A percentile compares a stretch with the other conserved stretches of the same genome.
Evolutionary conservation across 2,797 vertebrate species (phyloP).

Genomic region (Lacerta bilineata): DNA sequence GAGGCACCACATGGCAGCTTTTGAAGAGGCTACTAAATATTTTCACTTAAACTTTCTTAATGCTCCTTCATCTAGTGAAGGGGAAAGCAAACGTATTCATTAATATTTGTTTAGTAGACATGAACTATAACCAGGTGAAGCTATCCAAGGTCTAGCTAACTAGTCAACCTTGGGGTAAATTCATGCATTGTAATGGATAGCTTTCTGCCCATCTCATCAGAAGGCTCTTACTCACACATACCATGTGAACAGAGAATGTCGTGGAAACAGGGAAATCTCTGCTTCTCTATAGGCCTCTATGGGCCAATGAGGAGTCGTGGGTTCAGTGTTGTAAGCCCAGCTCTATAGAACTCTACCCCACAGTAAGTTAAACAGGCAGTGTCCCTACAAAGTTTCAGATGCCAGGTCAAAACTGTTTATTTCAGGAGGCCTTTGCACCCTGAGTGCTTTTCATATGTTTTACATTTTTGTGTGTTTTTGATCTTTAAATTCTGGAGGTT

Average conservation of each 20-base stretch:
- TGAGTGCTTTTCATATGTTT: too few relatives aligned
- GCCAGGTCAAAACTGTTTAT: too few relatives aligned
- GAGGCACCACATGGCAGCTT: not conserved
- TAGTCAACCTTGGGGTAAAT: not conserved
- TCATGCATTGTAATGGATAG: not conserved
- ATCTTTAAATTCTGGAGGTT: too few relatives aligned
- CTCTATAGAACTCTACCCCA: too few relatives aligned
- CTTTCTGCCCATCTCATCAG: not conserved
- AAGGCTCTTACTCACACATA: not conserved
- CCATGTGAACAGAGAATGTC: not conserved
- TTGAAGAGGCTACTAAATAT: not conserved
- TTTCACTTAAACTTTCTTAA: not conserved
- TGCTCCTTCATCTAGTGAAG: not conserved
- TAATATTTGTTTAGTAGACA: not conserved
- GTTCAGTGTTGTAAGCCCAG: too few relatives aligned
- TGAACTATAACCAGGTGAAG: not conserved
- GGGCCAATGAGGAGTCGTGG: too few relatives aligned
- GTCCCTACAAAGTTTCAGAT: too few relatives aligned
- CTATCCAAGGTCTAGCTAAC: not conserved
- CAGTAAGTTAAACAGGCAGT: too few relatives aligned
- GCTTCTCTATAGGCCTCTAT: too few relatives aligned
- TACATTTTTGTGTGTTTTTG: too few relatives aligned
- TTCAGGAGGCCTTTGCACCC: too few relatives aligned
- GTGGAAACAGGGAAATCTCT: not conserved
- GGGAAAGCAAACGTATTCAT: not conserved